These are phyloP conservation scores for Dipus sagitta DNA, from an alignment of 2,797 vertebrate genomes.

Conservation along the genomic window DNA sequence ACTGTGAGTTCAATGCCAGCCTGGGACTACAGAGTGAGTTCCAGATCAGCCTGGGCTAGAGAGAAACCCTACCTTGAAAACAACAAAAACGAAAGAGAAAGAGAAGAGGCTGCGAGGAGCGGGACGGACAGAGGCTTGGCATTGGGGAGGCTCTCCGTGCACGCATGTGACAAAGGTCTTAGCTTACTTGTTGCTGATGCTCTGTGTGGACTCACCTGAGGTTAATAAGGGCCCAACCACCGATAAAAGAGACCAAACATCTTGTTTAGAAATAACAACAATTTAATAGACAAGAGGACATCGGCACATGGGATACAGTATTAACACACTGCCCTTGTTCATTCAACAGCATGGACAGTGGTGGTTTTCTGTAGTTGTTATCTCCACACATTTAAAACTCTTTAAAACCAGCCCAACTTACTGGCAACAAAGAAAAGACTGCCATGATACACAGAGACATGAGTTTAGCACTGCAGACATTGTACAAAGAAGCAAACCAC, in stretches of 20 bases:
- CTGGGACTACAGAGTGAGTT: too few relatives aligned
- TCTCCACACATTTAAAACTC: conserved; percentile 70
- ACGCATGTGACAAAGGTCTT: not conserved
- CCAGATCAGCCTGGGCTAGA: too few relatives aligned
- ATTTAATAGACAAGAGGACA: conserved; percentile 81
- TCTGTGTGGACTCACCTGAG: conserved; percentile 42
- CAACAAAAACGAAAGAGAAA: too few relatives aligned
- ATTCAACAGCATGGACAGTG: conserved; percentile 65
- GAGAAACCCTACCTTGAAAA: too few relatives aligned
- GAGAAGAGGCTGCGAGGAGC: conserved; percentile 28
- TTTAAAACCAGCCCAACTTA: conserved; percentile 74
- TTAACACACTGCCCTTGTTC: conserved; percentile 60
- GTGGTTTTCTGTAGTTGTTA: not conserved
- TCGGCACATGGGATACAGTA: conserved; percentile 75
- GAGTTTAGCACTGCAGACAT: conserved; percentile 69
- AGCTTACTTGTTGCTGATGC: conserved; percentile 2
- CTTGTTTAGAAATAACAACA: conserved; percentile 65
- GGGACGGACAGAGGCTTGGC: not conserved
- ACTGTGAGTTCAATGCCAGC: too few relatives aligned
- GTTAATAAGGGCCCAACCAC: conserved; percentile 47
- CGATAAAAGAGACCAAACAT: conserved; percentile 67
- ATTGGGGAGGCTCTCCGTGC: conserved; percentile 62
- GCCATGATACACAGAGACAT: conserved; percentile 63
- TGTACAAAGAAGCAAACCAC: conserved; percentile 72
- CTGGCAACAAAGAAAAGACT: conserved; percentile 56